Evolutionary conservation across 2,888 invertebrate species (phyloP).

Genomic region (Prosopocoilus inquinatus): DNA sequence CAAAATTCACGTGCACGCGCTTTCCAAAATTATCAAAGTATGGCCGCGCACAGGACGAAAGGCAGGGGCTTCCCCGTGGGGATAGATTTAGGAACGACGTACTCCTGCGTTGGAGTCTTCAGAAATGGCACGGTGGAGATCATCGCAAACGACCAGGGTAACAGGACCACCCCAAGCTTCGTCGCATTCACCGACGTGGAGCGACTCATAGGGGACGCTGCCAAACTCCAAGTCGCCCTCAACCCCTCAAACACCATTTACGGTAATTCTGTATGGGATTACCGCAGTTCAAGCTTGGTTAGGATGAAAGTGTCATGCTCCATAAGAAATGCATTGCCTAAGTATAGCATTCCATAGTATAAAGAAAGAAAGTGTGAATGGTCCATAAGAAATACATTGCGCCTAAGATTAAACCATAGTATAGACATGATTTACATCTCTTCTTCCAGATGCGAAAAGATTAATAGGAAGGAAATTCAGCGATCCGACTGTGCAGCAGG

Average conservation of each 20-base stretch:
- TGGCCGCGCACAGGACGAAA: conserved; percentile 12
- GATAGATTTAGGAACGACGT: conserved; percentile 65
- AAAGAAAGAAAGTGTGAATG: no score
- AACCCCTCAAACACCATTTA: conserved; percentile 57
- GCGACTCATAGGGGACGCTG: conserved; percentile 51
- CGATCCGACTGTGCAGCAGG: conserved; percentile 62
- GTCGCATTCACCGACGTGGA: conserved; percentile 57
- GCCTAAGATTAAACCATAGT: no score
- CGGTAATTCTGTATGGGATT: no score
- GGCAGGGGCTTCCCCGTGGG: conserved; percentile 49
- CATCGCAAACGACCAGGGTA: conserved; percentile 58
- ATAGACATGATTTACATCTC: neutral
- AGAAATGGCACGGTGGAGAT: conserved; percentile 56
- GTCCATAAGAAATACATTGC: no score
- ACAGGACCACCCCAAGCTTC: conserved; percentile 57
- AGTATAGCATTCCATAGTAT: no score
- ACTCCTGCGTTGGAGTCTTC: conserved; percentile 58
- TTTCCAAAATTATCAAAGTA: neutral
- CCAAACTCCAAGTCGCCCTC: conserved; percentile 47
- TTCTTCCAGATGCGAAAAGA: conserved; percentile 59
- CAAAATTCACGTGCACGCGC: neutral
- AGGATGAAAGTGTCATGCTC: no score
- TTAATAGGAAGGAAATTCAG: conserved; percentile 64
- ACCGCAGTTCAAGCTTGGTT: no score
- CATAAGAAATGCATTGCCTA: no score